Evolutionary conservation across 2,888 invertebrate species (phyloP).

Genomic region (Spilosoma lubricipeda): DNA sequence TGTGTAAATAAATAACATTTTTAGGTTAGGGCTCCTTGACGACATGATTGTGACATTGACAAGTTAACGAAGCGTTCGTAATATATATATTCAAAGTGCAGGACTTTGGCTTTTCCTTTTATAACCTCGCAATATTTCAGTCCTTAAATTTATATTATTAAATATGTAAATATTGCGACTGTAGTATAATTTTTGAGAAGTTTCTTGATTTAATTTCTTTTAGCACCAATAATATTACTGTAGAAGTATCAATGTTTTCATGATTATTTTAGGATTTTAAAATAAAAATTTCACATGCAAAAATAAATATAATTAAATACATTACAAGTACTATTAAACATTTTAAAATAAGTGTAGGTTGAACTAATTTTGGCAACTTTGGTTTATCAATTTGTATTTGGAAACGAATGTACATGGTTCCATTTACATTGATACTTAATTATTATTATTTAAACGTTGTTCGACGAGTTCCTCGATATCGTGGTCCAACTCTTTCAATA

Average conservation of each 20-base stretch:
- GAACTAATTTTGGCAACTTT: neutral
- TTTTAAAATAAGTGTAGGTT: neutral
- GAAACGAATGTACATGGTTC: no score
- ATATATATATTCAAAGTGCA: no score
- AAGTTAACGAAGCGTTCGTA: neutral
- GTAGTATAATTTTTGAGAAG: neutral
- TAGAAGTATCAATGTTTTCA: neutral
- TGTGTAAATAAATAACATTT: conserved; percentile 38
- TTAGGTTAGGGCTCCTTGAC: conserved; percentile 24
- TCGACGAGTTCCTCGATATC: conserved; percentile 58
- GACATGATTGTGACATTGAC: conserved; percentile 28
- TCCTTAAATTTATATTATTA: neutral
- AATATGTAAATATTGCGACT: neutral
- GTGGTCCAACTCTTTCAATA: conserved; percentile 76
- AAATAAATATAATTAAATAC: neutral
- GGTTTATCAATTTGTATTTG: neutral
- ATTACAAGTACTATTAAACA: neutral
- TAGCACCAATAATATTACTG: neutral
- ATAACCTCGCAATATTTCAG: no score
- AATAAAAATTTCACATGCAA: neutral
- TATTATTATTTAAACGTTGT: conserved; percentile 51
- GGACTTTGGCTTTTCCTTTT: no score
- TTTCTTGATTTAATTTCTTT: neutral
- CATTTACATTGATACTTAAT: neutral
- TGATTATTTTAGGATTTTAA: neutral